Evolutionary conservation across 2,888 invertebrate species (phyloP), one percentile per base, ranked within the genome.

Genomic region (Metalampra italica): DNA sequence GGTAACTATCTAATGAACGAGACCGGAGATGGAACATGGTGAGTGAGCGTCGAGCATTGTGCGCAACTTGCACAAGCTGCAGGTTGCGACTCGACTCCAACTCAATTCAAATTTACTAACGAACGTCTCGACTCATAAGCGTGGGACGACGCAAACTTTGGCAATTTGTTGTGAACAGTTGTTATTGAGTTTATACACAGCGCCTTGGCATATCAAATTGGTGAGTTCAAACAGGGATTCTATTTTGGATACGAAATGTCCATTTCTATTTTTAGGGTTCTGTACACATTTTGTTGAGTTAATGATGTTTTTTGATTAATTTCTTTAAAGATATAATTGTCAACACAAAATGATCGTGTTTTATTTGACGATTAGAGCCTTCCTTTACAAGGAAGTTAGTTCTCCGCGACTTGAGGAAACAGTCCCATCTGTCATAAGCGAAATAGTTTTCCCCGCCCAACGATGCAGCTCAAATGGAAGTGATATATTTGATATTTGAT

Each of bases 1-100:
- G 41, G 41, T 73, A 80, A 75, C 79, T 78, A 74, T 75, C 75
- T 80, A 78, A 78, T 74, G 74, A 80, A 78, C 68, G 66, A 55
- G 68, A 69, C 70, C 75, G 71, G 73, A 73, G 76, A 79, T 77
- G 71, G 62, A 75, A 71, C 70, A 55, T 56, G 64, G 22, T 22
- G 22, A 22, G 22, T 5, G 22, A 22, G 22, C 22, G 22, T 5
- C 5, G 66, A 34, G 11, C 34, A 7, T 7, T 64, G 63, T 68
- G 66, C 57, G 59, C 66, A 68, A 56, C 64, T 65, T 62, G 62
- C 53, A 59, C 60, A 63, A 63, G 63, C 65, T 65, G 65, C 60
- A 59, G 58, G 60, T 59, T 55, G 49, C 55, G 53, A 50, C 52
- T 64, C 56, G 55, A 55, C 56, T 63, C 46, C 51, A 56, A 61